Percentiles rank a stretch among this genome's conserved stretches.
These are phyloP conservation scores for Neoarius graeffei DNA, from an alignment of 2,113 vertebrate species.

Conservation along the genomic window DNA sequence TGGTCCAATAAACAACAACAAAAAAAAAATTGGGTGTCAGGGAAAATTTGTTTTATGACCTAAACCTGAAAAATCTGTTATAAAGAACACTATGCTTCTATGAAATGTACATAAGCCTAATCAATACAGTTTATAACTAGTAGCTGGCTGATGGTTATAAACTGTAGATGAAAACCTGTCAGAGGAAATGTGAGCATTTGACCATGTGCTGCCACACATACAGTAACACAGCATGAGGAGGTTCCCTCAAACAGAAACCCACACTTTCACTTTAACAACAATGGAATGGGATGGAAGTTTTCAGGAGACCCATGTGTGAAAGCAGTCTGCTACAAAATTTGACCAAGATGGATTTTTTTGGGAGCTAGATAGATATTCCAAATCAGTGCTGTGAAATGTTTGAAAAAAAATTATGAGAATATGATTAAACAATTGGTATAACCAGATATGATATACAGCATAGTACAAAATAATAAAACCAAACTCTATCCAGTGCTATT, in stretches of 20 bases:
- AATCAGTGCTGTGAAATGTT: not conserved
- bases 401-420: not conserved
- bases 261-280: not conserved
- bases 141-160: no score
- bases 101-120: no score
- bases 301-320: not conserved
- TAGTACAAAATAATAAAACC: not conserved
- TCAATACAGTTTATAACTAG: no score
- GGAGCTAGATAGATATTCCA: not conserved
- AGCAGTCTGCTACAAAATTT: not conserved
- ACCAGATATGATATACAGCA: not conserved
- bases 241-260: not conserved
- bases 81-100: no score
- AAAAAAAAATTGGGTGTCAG: no score
- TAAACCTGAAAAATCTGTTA: no score
- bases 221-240: not conserved
- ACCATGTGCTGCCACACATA: not conserved
- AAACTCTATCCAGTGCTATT: not conserved
- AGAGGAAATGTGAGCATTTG: no score
- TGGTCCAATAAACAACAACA: no score
- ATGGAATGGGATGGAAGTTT: no score
- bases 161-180: no score
- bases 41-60: no score
- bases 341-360: not conserved
- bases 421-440: not conserved